These are phyloP conservation scores for Lagenorhynchus albirostris DNA, from an alignment of 2,113 vertebrate species.

Conservation along the genomic window DNA sequence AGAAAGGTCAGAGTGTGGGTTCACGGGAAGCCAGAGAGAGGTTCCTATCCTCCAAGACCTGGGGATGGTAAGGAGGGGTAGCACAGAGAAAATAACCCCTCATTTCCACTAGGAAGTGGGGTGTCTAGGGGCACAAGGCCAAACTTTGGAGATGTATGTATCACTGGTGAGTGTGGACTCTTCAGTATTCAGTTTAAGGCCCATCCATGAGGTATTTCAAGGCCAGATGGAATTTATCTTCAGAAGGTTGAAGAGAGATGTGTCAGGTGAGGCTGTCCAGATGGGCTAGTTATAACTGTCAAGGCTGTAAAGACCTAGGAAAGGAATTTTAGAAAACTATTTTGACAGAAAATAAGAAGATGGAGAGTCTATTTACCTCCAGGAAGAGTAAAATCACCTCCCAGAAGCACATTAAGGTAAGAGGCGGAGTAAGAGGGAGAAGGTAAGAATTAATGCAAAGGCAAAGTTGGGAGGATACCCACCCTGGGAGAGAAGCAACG, in stretches of 20 bases:
- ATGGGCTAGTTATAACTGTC: background rate
- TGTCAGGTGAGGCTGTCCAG: background rate
- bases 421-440: background rate
- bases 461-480: background rate
- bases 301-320: background rate
- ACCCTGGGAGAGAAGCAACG: background rate
- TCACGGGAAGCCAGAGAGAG: background rate
- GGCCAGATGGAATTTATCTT: background rate
- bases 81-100: background rate
- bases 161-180: background rate
- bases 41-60: background rate
- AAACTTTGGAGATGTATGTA: background rate
- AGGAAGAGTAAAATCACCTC: conserved; percentile 3
- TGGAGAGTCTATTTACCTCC: background rate
- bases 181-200: background rate
- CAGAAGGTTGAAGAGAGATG: background rate
- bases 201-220: background rate
- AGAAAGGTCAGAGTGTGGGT: background rate
- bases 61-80: background rate
- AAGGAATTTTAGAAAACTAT: background rate
- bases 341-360: conserved; percentile 24
- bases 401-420: background rate
- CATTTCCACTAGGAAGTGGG: background rate
- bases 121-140: background rate
- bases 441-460: background rate